Conservation (phyloP, 2,113 vertebrate genomes). For the Brachyistius frenatus region DNA sequence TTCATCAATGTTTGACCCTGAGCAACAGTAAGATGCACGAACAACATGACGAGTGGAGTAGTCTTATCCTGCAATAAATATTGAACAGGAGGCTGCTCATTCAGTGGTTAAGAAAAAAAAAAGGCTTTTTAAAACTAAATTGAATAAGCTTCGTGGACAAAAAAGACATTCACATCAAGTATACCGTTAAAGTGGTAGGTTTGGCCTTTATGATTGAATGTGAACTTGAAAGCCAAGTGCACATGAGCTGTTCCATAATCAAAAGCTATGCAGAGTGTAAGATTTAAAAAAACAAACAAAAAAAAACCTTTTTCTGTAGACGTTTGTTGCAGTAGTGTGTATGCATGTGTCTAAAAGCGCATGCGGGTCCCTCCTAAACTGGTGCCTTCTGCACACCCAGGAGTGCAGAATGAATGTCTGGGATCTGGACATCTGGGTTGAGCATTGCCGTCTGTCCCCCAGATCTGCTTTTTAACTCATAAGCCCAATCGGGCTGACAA, state of each 20-base stretch:
- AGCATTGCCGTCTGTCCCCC: slow-evolving; percentile 62
- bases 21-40: not conserved
- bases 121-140: not conserved
- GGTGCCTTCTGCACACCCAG: slow-evolving; percentile 49
- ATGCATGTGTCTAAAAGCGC: not conserved
- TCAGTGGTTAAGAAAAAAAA: not conserved
- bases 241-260: not conserved
- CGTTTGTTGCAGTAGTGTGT: not conserved
- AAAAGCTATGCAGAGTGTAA: not conserved
- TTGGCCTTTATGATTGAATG: not conserved
- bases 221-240: not conserved
- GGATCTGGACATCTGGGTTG: slow-evolving; percentile 69
- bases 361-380: slow-evolving; percentile 13
- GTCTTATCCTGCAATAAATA: not conserved
- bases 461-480: slow-evolving; percentile 63
- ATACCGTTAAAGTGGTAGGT: not conserved
- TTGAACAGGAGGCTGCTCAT: not conserved
- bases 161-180: too few relatives aligned
- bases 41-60: not conserved
- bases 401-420: slow-evolving; percentile 53
- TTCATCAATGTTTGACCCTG: slow-evolving; percentile 23
- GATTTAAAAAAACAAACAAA: slow-evolving; percentile 1
- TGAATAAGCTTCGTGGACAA: too few relatives aligned
- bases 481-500: slow-evolving; percentile 61
- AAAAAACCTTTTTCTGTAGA: not conserved